Evolutionary conservation across 2,797 vertebrate genomes (phyloP).

Genomic region (Melopsittacus undulatus): DNA sequence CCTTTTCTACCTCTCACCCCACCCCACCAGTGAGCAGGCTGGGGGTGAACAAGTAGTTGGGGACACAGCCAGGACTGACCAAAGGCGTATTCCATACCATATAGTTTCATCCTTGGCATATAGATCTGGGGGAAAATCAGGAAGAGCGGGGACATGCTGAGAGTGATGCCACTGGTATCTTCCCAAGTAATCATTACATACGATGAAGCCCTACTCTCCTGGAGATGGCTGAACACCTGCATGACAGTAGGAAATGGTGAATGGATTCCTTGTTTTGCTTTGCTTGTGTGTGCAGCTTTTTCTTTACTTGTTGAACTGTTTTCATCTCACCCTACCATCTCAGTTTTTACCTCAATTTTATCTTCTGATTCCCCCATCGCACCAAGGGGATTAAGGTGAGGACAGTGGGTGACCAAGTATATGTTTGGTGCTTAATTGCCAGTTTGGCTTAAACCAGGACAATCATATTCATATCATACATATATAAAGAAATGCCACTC

Average conservation of each 20-base stretch:
- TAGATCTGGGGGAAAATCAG: background rate
- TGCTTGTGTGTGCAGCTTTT: background rate
- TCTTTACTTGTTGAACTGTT: background rate
- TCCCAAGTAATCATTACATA: background rate
- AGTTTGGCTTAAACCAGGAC: background rate
- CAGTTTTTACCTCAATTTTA: background rate
- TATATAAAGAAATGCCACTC: background rate
- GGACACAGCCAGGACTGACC: background rate
- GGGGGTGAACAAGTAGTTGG: background rate
- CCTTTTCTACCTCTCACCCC: background rate
- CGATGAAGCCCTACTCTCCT: background rate
- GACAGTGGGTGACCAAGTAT: too few species aligned
- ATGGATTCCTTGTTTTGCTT: background rate
- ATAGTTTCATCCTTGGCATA: fast-evolving
- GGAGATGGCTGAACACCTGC: background rate
- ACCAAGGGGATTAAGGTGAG: too few species aligned
- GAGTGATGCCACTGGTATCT: background rate
- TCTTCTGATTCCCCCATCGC: background rate
- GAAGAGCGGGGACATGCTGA: background rate
- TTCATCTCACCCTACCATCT: background rate
- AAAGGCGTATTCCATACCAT: background rate
- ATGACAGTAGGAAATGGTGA: background rate
- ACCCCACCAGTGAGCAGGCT: background rate
- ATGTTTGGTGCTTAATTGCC: background rate
- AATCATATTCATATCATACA: background rate